Evolutionary conservation across 2,888 invertebrate genomes (phyloP).

Genomic region (Ormyrus labotus): DNA sequence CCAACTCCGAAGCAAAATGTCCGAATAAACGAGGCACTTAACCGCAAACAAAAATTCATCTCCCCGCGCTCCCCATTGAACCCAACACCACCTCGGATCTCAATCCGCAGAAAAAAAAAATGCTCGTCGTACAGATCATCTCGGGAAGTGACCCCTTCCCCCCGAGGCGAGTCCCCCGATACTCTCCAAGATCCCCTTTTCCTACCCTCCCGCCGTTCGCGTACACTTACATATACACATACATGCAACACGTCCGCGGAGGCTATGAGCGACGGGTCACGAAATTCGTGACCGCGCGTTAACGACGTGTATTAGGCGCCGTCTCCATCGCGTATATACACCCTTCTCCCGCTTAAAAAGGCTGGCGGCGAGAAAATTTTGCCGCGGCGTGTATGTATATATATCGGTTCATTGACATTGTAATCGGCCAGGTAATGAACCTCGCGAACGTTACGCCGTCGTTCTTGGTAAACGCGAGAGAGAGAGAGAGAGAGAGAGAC

Average conservation of each 20-base stretch:
- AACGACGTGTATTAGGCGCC: slow-evolving; percentile 23
- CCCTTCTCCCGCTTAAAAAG: not conserved
- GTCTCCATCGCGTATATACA: not conserved
- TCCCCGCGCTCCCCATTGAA: too few species aligned
- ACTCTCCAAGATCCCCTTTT: slow-evolving; percentile 10
- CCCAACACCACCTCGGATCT: too few species aligned
- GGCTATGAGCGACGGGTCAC: slow-evolving; percentile 20
- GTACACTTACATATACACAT: not conserved
- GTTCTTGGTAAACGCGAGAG: too few species aligned
- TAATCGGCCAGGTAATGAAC: not conserved
- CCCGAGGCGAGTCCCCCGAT: slow-evolving; percentile 21
- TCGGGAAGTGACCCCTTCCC: slow-evolving; percentile 27
- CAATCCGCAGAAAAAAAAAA: not conserved
- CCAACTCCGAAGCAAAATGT: too few species aligned
- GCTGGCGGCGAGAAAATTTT: not conserved
- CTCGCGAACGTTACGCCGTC: too few species aligned
- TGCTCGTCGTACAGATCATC: not conserved
- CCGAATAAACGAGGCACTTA: too few species aligned
- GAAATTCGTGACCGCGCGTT: slow-evolving; percentile 45
- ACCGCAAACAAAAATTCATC: too few species aligned
- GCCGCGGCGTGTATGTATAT: too few species aligned
- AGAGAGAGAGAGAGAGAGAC: too few species aligned
- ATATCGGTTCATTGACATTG: slow-evolving; percentile 25
- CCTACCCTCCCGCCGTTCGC: not conserved
- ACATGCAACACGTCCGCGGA: not conserved